Evolutionary conservation across 1,140 invertebrate genomes (phyloP).

Genomic region (Orius laevigatus): DNA sequence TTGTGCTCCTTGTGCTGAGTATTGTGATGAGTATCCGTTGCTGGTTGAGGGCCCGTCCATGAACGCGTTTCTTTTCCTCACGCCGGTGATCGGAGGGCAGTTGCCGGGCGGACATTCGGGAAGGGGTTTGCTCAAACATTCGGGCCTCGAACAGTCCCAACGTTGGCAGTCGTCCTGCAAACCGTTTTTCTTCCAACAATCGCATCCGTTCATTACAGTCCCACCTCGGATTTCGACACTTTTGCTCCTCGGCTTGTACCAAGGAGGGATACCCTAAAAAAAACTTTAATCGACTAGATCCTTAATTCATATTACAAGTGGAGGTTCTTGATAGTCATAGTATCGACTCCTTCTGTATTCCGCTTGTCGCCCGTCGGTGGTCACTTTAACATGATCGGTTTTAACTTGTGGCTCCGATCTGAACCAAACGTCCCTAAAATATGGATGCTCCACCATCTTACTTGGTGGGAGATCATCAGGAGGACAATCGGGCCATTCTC

Average conservation of each 20-base stretch:
- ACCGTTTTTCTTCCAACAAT: conserved; percentile 58
- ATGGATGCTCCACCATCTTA: conserved; percentile 6
- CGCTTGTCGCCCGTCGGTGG: conserved; percentile 10
- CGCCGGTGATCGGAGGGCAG: conserved; percentile 11
- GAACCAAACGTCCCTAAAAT: not conserved
- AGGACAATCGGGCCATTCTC: conserved; percentile 6
- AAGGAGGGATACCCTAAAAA: conserved; percentile 16
- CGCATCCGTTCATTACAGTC: conserved; percentile 46
- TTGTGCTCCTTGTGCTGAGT: not conserved
- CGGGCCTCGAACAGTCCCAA: conserved; percentile 43
- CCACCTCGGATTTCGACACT: conserved; percentile 49
- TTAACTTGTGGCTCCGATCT: not conserved
- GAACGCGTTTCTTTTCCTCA: conserved; percentile 12
- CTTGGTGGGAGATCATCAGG: not conserved
- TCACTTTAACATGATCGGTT: conserved; percentile 5
- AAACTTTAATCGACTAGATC: not conserved
- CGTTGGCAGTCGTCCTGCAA: conserved; percentile 55
- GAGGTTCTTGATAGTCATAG: conserved; percentile 11
- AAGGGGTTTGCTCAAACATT: conserved; percentile 45
- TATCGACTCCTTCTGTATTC: conserved; percentile 1
- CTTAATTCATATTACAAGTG: conserved; percentile 7
- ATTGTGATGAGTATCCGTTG: not conserved
- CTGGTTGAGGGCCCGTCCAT: not conserved
- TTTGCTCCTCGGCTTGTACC: conserved; percentile 27
- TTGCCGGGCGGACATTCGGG: conserved; percentile 40